Conservation (phyloP, 1,140 invertebrate species). For the Cheumatopsyche charites region DNA sequence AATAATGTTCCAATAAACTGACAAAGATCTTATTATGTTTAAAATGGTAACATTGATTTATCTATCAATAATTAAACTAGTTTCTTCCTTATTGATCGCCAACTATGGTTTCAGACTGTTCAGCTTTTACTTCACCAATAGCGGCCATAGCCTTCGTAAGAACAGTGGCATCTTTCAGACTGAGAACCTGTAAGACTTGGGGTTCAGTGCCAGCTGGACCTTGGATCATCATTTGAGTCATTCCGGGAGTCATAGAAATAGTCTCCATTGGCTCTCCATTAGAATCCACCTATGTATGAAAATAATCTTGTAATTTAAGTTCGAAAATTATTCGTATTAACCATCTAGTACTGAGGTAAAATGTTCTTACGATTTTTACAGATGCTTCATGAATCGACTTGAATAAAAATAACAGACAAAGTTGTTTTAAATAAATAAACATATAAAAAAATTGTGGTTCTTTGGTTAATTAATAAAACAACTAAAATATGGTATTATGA, state of each 20-base stretch:
- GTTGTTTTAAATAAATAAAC: no score
- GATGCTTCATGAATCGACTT: no score
- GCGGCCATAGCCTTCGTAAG: slow-evolving; percentile 75
- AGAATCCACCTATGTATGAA: slow-evolving; percentile 65
- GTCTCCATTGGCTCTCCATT: slow-evolving; percentile 71
- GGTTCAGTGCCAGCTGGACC: slow-evolving; percentile 70
- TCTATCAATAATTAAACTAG: background rate
- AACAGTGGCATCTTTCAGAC: slow-evolving; percentile 79
- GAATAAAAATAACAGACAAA: no score
- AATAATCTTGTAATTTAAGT: background rate
- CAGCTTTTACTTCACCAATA: slow-evolving; percentile 46
- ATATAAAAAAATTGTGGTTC: no score
- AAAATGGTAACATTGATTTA: slow-evolving; percentile 19
- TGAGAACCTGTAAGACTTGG: slow-evolving; percentile 81
- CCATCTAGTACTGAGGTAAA: no score
- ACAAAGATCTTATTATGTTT: background rate
- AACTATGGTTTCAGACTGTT: slow-evolving; percentile 45
- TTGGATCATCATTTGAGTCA: slow-evolving; percentile 82
- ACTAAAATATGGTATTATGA: no score
- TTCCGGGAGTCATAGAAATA: slow-evolving; percentile 71
- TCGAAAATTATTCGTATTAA: no score
- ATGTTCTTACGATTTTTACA: no score
- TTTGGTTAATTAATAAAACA: no score
- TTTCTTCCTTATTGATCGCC: slow-evolving; percentile 44
- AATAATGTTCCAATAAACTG: no score